Evolutionary conservation across 2,888 invertebrate species (phyloP).

Genomic region (Omphaloscelis lunosa): DNA sequence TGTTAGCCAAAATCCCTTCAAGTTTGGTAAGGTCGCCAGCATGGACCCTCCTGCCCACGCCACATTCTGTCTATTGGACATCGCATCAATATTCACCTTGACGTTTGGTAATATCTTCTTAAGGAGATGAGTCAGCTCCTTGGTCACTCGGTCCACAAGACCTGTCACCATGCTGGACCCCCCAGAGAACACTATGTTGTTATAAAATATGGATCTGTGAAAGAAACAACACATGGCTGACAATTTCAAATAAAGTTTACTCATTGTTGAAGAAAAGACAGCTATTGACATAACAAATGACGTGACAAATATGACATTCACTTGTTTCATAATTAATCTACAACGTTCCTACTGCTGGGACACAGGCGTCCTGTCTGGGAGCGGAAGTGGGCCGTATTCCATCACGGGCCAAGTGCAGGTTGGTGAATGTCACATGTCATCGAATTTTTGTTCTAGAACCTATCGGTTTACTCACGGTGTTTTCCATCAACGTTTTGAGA

Average conservation of each 20-base stretch:
- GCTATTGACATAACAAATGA: background rate
- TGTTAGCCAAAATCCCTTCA: constrained; percentile 98
- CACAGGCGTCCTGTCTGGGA: background rate
- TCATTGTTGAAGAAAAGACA: background rate
- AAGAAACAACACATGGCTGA: background rate
- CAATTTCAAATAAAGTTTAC: background rate
- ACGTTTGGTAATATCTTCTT: constrained; percentile 87
- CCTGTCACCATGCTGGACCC: constrained; percentile 96
- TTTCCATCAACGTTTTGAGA: background rate
- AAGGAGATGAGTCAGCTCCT: constrained; percentile 93
- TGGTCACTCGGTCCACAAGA: constrained; percentile 97
- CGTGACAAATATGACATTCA: background rate
- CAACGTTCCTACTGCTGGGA: background rate
- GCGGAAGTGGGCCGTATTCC: too few species aligned
- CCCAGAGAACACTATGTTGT: constrained; percentile 96
- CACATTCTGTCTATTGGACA: constrained; percentile 97
- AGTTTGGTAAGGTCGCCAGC: constrained; percentile 96
- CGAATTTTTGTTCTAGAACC: background rate
- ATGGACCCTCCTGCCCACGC: constrained; percentile 99
- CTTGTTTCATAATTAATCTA: too few species aligned
- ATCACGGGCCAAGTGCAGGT: background rate
- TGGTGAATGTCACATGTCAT: background rate
- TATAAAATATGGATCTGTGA: constrained; percentile 94
- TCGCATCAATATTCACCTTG: constrained; percentile 93
- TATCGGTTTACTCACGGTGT: background rate